Percentiles rank a stretch among this genome's conserved stretches.
Conservation (phyloP, 2,888 invertebrate genomes). For the Lycophotia porphyrea region DNA sequence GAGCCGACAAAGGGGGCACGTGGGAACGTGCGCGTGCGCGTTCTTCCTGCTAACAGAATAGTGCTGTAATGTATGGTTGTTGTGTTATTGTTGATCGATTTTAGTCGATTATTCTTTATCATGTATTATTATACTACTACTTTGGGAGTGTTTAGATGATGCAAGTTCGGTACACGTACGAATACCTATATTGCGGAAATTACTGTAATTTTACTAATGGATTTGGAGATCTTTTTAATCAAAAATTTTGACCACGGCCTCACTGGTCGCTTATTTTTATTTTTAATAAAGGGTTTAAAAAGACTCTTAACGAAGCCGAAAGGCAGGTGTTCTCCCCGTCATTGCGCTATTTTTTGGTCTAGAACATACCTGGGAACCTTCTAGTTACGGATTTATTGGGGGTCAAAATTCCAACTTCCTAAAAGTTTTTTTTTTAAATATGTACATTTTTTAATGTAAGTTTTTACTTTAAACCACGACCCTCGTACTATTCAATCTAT, state of each 20-base stretch:
- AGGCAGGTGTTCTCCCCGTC: too few relatives aligned
- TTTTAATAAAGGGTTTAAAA: too few relatives aligned
- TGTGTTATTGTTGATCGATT: conserved; percentile 81
- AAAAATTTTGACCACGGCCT: neutral
- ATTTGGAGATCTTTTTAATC: conserved; percentile 24
- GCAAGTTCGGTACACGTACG: conserved; percentile 51
- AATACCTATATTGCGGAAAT: conserved; percentile 38
- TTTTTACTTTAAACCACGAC: too few relatives aligned
- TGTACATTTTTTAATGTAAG: too few relatives aligned
- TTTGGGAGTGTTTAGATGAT: conserved; percentile 51
- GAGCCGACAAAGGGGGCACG: conserved; percentile 88
- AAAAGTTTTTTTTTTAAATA: too few relatives aligned
- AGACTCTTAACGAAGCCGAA: too few relatives aligned
- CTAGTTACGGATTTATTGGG: too few relatives aligned
- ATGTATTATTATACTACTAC: conserved; percentile 64
- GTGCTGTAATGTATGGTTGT: conserved; percentile 82
- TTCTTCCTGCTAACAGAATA: conserved; percentile 80
- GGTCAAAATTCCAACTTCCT: too few relatives aligned
- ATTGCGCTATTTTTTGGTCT: too few relatives aligned
- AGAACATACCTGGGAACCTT: too few relatives aligned
- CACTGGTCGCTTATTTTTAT: too few relatives aligned
- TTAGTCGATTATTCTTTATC: conserved; percentile 73
- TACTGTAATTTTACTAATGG: conserved; percentile 36
- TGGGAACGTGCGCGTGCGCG: conserved; percentile 88
- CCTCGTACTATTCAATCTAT: too few relatives aligned